Conservation (phyloP, 2,113 vertebrate species). For the Smithornis capensis region DNA sequence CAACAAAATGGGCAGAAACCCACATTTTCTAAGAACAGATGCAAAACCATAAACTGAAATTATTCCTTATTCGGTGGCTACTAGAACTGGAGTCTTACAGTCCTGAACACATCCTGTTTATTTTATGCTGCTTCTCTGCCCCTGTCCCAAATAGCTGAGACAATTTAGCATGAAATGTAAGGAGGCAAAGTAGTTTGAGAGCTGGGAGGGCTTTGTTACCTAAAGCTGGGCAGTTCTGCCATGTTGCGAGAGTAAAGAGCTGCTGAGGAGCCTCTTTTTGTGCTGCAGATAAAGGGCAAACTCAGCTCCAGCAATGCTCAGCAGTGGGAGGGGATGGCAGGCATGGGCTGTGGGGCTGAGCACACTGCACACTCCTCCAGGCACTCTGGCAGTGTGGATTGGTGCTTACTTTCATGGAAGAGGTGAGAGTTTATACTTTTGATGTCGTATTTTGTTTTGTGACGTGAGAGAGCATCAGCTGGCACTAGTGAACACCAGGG, state of each 20-base stretch:
- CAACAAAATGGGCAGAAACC: background rate
- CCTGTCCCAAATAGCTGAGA: background rate
- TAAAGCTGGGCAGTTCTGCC: background rate
- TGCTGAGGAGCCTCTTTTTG: background rate
- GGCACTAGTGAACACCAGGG: background rate
- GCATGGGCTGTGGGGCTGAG: background rate
- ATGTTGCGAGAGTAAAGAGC: background rate
- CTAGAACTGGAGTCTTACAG: background rate
- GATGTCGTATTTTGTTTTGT: background rate
- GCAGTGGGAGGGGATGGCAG: background rate
- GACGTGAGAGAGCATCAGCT: background rate
- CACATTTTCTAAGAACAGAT: background rate
- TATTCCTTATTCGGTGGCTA: background rate
- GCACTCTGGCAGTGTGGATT: background rate
- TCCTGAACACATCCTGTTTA: background rate
- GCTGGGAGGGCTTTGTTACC: background rate
- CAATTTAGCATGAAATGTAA: background rate
- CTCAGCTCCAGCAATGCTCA: background rate
- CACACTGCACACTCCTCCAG: fast-evolving
- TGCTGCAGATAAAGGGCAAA: background rate
- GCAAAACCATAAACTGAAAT: background rate
- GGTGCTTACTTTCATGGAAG: background rate
- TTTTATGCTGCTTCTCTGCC: background rate
- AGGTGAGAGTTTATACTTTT: background rate
- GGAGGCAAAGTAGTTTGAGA: background rate